phyloP scores from a whole-genome alignment of 2,888 invertebrate genomes.

The Acleris emargana region DNA sequence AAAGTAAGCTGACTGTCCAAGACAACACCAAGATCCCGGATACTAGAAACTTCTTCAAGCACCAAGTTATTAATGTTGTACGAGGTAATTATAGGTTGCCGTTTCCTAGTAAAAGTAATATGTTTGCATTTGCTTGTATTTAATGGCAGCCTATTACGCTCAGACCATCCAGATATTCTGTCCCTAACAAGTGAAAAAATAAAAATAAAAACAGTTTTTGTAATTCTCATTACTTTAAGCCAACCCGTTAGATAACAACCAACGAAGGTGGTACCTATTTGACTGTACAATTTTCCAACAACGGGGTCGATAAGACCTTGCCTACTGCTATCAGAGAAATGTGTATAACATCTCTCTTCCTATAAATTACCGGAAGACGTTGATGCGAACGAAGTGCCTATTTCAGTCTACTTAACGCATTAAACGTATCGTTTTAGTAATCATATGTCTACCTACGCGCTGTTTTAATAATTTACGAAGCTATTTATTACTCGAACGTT shows the following conservation, averaged over 20 bases:
- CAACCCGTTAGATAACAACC: constrained; percentile 14
- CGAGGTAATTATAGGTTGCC: too few relatives aligned
- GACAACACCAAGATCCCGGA: too few relatives aligned
- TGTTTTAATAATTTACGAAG: constrained; percentile 27
- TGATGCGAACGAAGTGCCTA: constrained; percentile 21
- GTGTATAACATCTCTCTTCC: constrained; percentile 14
- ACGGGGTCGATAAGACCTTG: constrained; percentile 7
- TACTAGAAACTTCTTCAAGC: too few relatives aligned
- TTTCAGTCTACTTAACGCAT: constrained; percentile 33
- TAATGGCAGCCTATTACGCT: too few relatives aligned
- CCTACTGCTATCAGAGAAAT: constrained; percentile 13
- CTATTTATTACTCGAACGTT: constrained; percentile 24
- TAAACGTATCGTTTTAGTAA: constrained; percentile 35
- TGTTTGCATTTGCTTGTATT: too few relatives aligned
- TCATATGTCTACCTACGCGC: constrained; percentile 29
- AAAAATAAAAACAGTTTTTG: too few relatives aligned
- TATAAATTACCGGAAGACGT: constrained; percentile 30
- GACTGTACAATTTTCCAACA: constrained; percentile 8
- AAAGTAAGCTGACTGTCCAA: too few relatives aligned
- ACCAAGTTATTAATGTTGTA: too few relatives aligned
- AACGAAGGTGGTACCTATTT: background rate
- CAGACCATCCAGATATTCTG: too few relatives aligned
- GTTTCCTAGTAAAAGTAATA: too few relatives aligned
- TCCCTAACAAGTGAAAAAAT: too few relatives aligned
- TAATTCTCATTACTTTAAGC: too few relatives aligned